These are phyloP conservation scores for Solenopsis fugax DNA, from an alignment of 1,140 invertebrate species.

Conservation along the genomic window DNA sequence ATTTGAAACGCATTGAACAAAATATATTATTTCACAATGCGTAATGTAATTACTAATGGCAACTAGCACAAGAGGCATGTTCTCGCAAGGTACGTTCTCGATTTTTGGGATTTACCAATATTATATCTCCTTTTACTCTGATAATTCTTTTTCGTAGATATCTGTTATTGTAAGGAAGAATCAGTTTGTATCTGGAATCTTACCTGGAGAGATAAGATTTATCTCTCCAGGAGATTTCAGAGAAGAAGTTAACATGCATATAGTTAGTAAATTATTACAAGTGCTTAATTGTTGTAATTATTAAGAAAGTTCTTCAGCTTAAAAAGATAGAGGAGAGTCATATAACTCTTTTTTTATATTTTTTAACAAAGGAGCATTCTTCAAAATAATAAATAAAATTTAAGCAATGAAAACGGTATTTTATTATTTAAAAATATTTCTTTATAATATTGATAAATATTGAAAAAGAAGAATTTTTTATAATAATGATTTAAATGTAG, in stretches of 20 bases:
- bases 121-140: neutral
- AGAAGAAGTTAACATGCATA: neutral
- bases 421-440: too few relatives aligned
- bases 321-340: too few relatives aligned
- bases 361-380: too few relatives aligned
- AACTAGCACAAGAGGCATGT: neutral
- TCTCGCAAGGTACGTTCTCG: neutral
- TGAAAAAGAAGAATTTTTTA: too few relatives aligned
- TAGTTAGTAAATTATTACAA: neutral
- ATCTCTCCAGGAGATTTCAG: too few relatives aligned
- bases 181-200: neutral
- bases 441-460: too few relatives aligned
- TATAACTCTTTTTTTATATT: too few relatives aligned
- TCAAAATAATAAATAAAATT: too few relatives aligned
- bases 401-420: too few relatives aligned
- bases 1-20: neutral
- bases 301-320: neutral
- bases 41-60: neutral
- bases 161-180: neutral
- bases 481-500: too few relatives aligned
- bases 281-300: neutral
- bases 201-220: neutral
- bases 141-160: neutral
- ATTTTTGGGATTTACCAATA: neutral
- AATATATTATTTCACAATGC: conserved; percentile 1